Evolutionary conservation across 2,888 invertebrate genomes (phyloP), one percentile per base, ranked within the genome.

Genomic region (Pammene fasciana): DNA sequence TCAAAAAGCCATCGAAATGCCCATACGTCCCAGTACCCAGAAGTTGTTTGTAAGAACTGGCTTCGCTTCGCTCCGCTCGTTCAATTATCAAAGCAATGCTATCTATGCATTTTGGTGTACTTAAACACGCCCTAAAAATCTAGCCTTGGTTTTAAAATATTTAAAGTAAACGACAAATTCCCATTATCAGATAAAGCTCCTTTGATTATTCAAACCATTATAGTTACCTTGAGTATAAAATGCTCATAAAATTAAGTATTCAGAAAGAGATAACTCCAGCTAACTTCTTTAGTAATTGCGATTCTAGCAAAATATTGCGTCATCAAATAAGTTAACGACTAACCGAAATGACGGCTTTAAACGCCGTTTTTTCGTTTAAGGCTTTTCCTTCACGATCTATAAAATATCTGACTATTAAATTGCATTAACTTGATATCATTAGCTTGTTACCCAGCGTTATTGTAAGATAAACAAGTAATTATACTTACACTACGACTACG

Each of bases 381-480:
- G 62, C 13, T 38, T 57, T 13, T 60, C 16, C 50, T 61, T 38
- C 38, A 61, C 38, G 61, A 13, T 50, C 60, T 48, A 48, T 60
- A 48, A 60, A 60, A 46, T 16, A 56, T 13, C 9, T 13, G 26
- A 4, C 13, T 26, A 52, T 52, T 52, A 13, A 6, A 5, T 16
- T 18, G 11, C 50, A 16, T 34, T 38, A 9, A 14, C 14, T 38
- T 9, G 7, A 50, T 18, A 50, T 7, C 8, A 7, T 2, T 9
- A 9, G 38, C 38, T 38, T 38, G 6, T 38, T 26, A 26, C 2
- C 26, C 26, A 26, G n/a, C n/a, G n/a, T n/a, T n/a, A n/a, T n/a
- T n/a, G n/a, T n/a, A n/a, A n/a, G 26, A 26, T 26, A 26, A 26
- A 26, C 26, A 4, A 26, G 26, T 26, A 26, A 26, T 26, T 26